Percentiles rank a stretch among this genome's conserved stretches.
These are phyloP conservation scores for Nothoprocta perdicaria DNA, from an alignment of 2,113 vertebrate species.

Conservation along the genomic window DNA sequence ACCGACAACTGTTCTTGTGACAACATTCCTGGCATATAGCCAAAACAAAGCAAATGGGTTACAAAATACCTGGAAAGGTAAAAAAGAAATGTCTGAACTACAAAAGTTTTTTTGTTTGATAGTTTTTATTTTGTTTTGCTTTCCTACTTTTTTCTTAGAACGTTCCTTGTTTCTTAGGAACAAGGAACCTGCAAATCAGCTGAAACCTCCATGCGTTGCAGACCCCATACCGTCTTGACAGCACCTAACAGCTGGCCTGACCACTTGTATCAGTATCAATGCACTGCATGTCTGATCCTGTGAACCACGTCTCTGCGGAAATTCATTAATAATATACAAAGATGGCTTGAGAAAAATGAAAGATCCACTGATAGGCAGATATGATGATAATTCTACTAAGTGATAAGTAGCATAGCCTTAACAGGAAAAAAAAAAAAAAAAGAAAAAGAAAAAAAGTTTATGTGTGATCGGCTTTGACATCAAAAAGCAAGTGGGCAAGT, in stretches of 20 bases:
- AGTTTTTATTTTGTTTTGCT: accelerated
- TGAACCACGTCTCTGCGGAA: not conserved
- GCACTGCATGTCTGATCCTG: not conserved
- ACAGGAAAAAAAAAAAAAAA: not conserved
- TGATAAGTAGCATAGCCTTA: not conserved
- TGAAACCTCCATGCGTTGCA: not conserved
- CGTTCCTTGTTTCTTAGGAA: not conserved
- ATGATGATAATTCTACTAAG: not conserved
- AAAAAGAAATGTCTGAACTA: not conserved
- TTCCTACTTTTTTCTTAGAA: not conserved
- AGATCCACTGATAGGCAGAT: not conserved
- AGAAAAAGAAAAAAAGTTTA: not conserved
- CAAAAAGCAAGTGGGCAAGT: not conserved
- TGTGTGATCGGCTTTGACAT: not conserved
- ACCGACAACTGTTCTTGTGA: not conserved
- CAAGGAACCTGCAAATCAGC: not conserved
- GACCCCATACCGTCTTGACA: not conserved
- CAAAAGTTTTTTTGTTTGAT: not conserved
- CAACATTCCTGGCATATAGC: not conserved
- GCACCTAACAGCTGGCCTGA: not conserved
- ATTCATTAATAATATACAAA: not conserved
- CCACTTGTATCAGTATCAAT: not conserved
- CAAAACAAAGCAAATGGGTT: not conserved
- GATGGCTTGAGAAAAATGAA: not conserved
- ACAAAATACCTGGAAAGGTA: not conserved